A percentile compares a stretch with the other conserved stretches of the same genome.
Evolutionary conservation across 2,113 vertebrate species (phyloP).

Genomic region (Gambusia affinis): DNA sequence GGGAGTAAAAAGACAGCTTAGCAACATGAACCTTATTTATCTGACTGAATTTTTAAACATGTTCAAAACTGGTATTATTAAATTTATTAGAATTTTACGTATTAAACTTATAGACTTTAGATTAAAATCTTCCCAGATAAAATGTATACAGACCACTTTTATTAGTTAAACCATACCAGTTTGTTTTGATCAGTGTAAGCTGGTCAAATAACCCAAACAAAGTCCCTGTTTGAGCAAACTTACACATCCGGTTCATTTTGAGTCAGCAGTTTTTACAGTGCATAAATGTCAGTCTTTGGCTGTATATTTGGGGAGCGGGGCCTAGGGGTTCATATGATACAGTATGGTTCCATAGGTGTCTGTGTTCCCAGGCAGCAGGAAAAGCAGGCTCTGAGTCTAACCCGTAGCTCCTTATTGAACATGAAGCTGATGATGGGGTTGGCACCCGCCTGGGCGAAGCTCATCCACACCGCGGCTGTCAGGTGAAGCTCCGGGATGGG

Average conservation of each 20-base stretch:
- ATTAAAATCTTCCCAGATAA: not conserved
- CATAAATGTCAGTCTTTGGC: conserved; percentile 46
- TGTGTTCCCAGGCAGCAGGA: conserved; percentile 89
- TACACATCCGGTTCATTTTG: not conserved
- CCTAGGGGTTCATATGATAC: conserved; percentile 81
- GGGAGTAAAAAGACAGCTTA: not conserved
- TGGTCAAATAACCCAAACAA: not conserved
- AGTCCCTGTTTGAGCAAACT: not conserved
- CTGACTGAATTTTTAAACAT: not conserved
- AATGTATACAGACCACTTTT: not conserved
- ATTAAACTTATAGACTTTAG: not conserved
- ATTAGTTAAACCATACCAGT: not conserved
- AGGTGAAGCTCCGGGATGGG: conserved; percentile 90
- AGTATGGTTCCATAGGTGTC: conserved; percentile 88
- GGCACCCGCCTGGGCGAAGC: conserved; percentile 92
- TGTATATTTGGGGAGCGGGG: conserved; percentile 27
- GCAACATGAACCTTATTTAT: not conserved
- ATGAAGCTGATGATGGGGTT: conserved; percentile 95
- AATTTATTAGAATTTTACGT: too few relatives aligned
- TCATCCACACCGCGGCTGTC: conserved; percentile 94
- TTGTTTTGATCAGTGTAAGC: not conserved
- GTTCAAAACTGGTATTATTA: not conserved
- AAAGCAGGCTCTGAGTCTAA: conserved; percentile 89
- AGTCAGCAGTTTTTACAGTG: not conserved
- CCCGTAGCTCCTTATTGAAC: conserved; percentile 93